Evolutionary conservation across 2,113 vertebrate species (phyloP).

Genomic region (Pachycephala philippinensis): DNA sequence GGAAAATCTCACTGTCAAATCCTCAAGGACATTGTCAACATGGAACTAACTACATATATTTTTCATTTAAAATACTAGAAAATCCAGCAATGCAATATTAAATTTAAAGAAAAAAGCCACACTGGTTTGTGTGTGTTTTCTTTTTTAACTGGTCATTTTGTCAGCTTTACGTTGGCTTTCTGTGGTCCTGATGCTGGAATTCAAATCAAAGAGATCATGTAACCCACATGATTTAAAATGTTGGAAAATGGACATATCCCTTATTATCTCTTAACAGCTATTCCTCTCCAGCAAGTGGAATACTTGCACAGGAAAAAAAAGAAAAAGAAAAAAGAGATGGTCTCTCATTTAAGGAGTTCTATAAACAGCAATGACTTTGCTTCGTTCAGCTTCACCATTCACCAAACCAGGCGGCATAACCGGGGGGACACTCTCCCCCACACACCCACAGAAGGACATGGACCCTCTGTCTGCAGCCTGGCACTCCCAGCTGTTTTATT

Average conservation of each 20-base stretch:
- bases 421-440: neutral
- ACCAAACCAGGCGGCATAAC: neutral
- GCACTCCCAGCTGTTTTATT: neutral
- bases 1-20: constrained; percentile 88
- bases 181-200: constrained; percentile 22
- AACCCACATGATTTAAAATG: neutral
- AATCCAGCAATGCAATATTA: constrained; percentile 69
- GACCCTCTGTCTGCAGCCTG: neutral
- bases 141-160: constrained; percentile 54
- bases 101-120: constrained; percentile 45
- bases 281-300: neutral
- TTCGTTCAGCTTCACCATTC: neutral
- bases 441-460: neutral
- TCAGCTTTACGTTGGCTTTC: constrained; percentile 29
- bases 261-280: constrained; percentile 4
- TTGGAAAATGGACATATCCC: neutral
- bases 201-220: constrained; percentile 21
- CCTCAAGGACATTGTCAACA: constrained; percentile 84
- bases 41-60: constrained; percentile 81
- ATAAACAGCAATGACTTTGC: neutral
- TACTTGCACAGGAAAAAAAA: neutral
- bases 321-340: neutral
- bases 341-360: constrained; percentile 6
- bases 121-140: neutral
- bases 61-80: constrained; percentile 78